phyloP scores from a whole-genome alignment of 2,888 invertebrate species.

The Amphipyra berbera region DNA sequence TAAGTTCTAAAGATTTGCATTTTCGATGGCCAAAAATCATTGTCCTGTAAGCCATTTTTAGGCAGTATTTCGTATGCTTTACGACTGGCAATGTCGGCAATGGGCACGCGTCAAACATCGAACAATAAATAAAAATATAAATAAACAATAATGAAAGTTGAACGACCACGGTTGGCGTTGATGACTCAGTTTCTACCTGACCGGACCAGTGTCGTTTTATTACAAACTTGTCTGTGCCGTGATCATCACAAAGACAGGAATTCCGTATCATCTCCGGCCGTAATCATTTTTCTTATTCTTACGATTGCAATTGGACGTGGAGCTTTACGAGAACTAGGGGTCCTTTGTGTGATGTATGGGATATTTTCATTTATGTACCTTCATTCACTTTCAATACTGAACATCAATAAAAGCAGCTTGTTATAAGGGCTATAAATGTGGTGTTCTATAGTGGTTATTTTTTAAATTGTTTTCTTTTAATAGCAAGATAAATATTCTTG shows the following conservation, averaged over 20 bases:
- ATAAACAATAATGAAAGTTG: slow-evolving; percentile 86
- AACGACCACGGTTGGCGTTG: slow-evolving; percentile 79
- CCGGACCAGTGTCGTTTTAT: slow-evolving; percentile 70
- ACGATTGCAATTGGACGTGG: slow-evolving; percentile 31
- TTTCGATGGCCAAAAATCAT: slow-evolving; percentile 8
- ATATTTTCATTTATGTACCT: slow-evolving; percentile 18
- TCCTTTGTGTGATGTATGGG: slow-evolving; percentile 41
- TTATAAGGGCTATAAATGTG: neutral
- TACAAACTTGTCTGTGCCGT: slow-evolving; percentile 70
- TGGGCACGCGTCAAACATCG: slow-evolving; percentile 73
- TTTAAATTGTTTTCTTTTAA: neutral
- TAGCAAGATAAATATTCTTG: no score
- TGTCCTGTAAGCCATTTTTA: slow-evolving; percentile 24
- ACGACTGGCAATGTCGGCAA: slow-evolving; percentile 47
- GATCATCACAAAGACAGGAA: slow-evolving; percentile 74
- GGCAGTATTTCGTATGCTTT: slow-evolving; percentile 42
- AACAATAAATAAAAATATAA: slow-evolving; percentile 81
- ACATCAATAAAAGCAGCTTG: slow-evolving; percentile 3
- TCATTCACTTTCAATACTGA: slow-evolving; percentile 28
- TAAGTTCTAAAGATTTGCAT: neutral
- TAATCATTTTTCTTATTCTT: slow-evolving; percentile 44
- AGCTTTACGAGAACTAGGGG: slow-evolving; percentile 40
- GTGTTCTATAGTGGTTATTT: neutral
- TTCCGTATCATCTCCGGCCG: slow-evolving; percentile 67
- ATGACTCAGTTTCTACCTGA: slow-evolving; percentile 86